phyloP scores from a whole-genome alignment of 2,797 vertebrate genomes.

The Xiphorhynchus erythropygius region DNA sequence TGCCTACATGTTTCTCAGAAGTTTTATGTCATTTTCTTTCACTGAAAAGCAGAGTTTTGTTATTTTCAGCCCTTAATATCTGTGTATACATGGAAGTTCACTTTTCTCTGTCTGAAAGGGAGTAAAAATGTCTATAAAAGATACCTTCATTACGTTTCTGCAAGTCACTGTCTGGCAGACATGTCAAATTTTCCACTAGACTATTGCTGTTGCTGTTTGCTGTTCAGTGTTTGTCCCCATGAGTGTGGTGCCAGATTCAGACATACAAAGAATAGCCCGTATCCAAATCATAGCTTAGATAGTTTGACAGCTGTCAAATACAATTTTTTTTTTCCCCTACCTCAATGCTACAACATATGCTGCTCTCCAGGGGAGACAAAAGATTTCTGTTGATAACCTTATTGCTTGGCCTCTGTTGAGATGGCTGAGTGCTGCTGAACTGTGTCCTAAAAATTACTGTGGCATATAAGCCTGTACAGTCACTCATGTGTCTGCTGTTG shows the following conservation, averaged over 20 bases:
- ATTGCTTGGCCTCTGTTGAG: conserved; percentile 40
- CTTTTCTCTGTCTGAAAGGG: background rate
- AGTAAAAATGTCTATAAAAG: background rate
- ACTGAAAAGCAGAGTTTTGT: background rate
- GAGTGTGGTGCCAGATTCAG: conserved; percentile 17
- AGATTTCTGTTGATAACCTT: conserved; percentile 45
- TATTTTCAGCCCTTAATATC: background rate
- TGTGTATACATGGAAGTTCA: background rate
- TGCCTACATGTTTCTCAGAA: background rate
- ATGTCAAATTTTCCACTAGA: background rate
- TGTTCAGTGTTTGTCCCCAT: conserved; percentile 13
- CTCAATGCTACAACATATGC: background rate
- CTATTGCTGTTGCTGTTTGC: background rate
- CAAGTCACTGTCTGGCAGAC: background rate
- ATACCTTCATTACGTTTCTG: background rate
- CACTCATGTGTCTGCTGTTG: background rate
- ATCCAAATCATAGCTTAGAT: conserved; percentile 28
- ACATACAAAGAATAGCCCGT: background rate
- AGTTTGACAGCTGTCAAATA: conserved; percentile 64
- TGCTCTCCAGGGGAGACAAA: conserved; percentile 27
- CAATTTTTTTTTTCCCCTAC: background rate
- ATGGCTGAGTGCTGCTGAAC: conserved; percentile 28
- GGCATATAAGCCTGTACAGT: conserved; percentile 4
- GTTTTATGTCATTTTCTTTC: background rate
- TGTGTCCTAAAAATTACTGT: conserved; percentile 42